Conservation (phyloP, 2,888 invertebrate genomes). For the Drosophila melanosoma region DNA sequence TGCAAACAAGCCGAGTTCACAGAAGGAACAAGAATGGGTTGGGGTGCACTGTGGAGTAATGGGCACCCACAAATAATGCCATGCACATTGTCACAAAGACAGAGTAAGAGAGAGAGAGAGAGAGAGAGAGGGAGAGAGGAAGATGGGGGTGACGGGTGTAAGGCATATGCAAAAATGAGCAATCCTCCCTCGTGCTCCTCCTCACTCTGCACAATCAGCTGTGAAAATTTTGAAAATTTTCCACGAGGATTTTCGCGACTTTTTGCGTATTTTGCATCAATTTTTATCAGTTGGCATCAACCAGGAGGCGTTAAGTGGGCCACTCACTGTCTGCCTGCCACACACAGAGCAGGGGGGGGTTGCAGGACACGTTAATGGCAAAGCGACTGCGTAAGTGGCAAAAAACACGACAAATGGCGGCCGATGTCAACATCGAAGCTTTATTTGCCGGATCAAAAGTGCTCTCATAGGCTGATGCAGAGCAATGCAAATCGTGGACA, state of each 20-base stretch:
- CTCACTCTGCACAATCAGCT: slow-evolving; percentile 84
- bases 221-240: slow-evolving; percentile 85
- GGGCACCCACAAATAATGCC: slow-evolving; percentile 52
- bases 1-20: slow-evolving; percentile 71
- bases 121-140: slow-evolving; percentile 9
- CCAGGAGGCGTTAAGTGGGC: slow-evolving; percentile 36
- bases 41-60: slow-evolving; percentile 3
- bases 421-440: slow-evolving; percentile 39
- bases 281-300: slow-evolving; percentile 77
- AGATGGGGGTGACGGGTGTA: slow-evolving; percentile 29
- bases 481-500: slow-evolving; percentile 10
- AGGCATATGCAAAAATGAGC: slow-evolving; percentile 78
- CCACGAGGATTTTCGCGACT: slow-evolving; percentile 85
- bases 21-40: slow-evolving; percentile 32
- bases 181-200: slow-evolving; percentile 41
- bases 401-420: slow-evolving; percentile 61
- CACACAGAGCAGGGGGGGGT: neutral
- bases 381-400: slow-evolving; percentile 71
- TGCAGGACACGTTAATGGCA: slow-evolving; percentile 63
- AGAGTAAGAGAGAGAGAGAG: slow-evolving; percentile 9
- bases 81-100: slow-evolving; percentile 54
- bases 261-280: slow-evolving; percentile 83
- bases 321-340: neutral
- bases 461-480: slow-evolving; percentile 46
- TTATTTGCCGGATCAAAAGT: slow-evolving; percentile 44